These are phyloP conservation scores for crab-eating macaque (Macaca fascicularis) DNA, from an alignment of 2,113 vertebrate genomes.

Conservation along the genomic window T2T-MFA8v1.1 NC_088384.1:120366001-120366500, in stretches of 20 bases:
- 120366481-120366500: neutral
- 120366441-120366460: neutral
- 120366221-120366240: fast-evolving
- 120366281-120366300: neutral
- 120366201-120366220: neutral
- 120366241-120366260: neutral
- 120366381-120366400: neutral
- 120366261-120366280: neutral
- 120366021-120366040: no score
- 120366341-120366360: neutral
- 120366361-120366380: neutral
- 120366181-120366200: neutral
- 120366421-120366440: neutral
- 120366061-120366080: fast-evolving
- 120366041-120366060: neutral
- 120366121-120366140: neutral
- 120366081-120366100: neutral
- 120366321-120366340: fast-evolving
- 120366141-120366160: neutral
- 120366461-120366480: no score
- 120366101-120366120: neutral
- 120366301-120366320: neutral
- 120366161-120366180: neutral
- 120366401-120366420: neutral
- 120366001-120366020: neutral